These are phyloP conservation scores for Tolypeutes matacus DNA, from an alignment of 2,797 vertebrate genomes.

Conservation along the genomic window DNA sequence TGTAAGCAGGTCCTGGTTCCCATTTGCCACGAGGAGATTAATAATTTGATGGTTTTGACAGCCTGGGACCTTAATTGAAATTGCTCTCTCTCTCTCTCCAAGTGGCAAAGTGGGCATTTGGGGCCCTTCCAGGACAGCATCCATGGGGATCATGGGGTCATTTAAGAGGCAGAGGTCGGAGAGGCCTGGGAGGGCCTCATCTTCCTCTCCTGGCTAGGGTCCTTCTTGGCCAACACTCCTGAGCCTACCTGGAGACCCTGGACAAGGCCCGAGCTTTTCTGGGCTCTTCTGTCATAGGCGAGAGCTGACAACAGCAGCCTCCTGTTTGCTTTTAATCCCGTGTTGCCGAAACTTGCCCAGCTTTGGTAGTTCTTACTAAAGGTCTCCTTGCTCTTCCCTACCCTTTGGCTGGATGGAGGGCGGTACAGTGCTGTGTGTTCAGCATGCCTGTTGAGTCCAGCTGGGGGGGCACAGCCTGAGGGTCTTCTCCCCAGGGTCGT, in stretches of 20 bases:
- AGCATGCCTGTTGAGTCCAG: background rate
- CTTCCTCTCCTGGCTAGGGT: background rate
- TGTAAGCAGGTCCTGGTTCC: conserved; percentile 84
- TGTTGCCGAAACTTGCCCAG: background rate
- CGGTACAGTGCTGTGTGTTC: background rate
- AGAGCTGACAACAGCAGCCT: background rate
- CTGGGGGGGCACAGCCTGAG: background rate
- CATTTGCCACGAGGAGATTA: conserved; percentile 85
- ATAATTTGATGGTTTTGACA: conserved; percentile 84
- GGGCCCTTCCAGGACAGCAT: background rate
- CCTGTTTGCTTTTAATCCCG: background rate
- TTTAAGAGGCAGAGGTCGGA: background rate
- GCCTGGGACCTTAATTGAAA: conserved; percentile 85
- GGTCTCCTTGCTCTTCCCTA: conserved; percentile 26
- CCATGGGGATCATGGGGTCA: background rate
- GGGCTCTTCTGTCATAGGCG: background rate
- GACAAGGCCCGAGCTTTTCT: background rate
- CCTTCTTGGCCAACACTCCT: background rate
- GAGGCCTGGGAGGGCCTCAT: background rate
- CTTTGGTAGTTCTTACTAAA: background rate
- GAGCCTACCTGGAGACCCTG: background rate
- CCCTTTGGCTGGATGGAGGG: background rate
- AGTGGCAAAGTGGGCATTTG: background rate
- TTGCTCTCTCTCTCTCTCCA: conserved; percentile 45
- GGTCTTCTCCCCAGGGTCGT: background rate